Evolutionary conservation across 2,113 vertebrate genomes (phyloP).

Genomic region (Bujurquina vittata): DNA sequence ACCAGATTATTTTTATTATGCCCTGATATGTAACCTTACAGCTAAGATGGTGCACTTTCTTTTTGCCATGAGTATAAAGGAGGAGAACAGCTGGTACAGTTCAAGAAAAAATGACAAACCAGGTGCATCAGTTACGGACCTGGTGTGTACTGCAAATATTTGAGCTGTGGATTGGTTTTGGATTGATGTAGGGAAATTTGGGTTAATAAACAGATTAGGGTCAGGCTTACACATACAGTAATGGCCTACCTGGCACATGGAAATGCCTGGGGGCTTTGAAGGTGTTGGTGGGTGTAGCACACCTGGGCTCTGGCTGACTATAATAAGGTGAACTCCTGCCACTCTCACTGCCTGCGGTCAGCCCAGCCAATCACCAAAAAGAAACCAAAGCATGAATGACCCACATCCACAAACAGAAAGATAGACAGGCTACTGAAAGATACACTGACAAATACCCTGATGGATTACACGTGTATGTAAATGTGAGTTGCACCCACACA

Average conservation of each 20-base stretch:
- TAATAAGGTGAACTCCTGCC: constrained; percentile 95
- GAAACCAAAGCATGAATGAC: constrained; percentile 65
- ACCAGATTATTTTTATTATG: neutral
- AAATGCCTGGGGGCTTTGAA: constrained; percentile 95
- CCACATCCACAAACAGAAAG: constrained; percentile 39
- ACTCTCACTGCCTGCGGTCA: constrained; percentile 90
- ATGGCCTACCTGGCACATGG: constrained; percentile 96
- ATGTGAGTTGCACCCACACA: constrained; percentile 10
- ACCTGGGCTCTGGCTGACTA: constrained; percentile 93
- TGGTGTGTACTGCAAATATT: neutral
- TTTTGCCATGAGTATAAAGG: neutral
- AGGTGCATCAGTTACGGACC: neutral
- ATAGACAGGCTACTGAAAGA: constrained; percentile 32
- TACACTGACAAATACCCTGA: constrained; percentile 1
- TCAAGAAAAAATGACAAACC: neutral
- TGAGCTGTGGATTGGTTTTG: neutral
- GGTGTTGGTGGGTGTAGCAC: constrained; percentile 87
- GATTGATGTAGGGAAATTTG: neutral
- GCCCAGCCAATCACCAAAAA: constrained; percentile 82
- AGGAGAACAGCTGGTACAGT: neutral
- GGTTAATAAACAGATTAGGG: constrained; percentile 26
- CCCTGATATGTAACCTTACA: neutral
- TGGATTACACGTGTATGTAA: neutral
- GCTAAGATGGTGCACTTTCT: neutral
- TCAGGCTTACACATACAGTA: constrained; percentile 20